Evolutionary conservation across 2,113 vertebrate species (phyloP), one percentile per base, ranked within the genome.

Genomic region (Paramormyrops kingsleyae): DNA sequence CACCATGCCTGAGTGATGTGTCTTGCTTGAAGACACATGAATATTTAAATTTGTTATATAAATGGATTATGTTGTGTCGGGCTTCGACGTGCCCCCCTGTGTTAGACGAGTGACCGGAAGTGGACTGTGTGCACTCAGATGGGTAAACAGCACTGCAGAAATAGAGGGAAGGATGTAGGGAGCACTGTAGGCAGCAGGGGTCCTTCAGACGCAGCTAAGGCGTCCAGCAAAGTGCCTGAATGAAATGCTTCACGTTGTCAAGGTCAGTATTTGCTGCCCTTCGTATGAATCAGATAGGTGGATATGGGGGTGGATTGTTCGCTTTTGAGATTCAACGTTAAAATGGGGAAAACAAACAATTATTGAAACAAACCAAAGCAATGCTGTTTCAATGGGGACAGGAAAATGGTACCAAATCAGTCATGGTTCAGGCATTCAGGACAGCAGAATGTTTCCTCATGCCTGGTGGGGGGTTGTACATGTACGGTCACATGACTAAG

Each of bases 1-100:
- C 70, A n/a, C n/a, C 74, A 39, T 77, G 8, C n/a, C 62, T 31
- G 62, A 70, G 31, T 80, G 35, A 80, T 17, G 74, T 42, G 35
- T 39, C 74, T 80, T 10, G 74, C 74, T 80, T 12, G 4, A 80
- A 80, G 74, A 80, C 35, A 19, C 74, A 80, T 80, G 74, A 80
- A 80, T 80, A 80, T 80, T 80, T 80, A 80, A 70, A 80, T 21
- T 7, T 80, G 74, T 80, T 80, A 80, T 80, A 80, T 80, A 42
- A 80, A 80, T 35, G 74, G 74, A 80, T 39, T 21, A 19, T 42
- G 39, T 15, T 42, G 35, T 77, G 70, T 15, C 35, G 5, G 15
- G 74, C 35, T 5, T 80, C 15, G 31, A 42, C 5, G 39, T 80
- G 27, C 62, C 62, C 62, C 62, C 27, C 62, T 27, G 27, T 5